Percentiles rank a stretch among this genome's conserved stretches.
Conservation (phyloP, 1,140 invertebrate genomes). For the Ceratina japonica region DNA sequence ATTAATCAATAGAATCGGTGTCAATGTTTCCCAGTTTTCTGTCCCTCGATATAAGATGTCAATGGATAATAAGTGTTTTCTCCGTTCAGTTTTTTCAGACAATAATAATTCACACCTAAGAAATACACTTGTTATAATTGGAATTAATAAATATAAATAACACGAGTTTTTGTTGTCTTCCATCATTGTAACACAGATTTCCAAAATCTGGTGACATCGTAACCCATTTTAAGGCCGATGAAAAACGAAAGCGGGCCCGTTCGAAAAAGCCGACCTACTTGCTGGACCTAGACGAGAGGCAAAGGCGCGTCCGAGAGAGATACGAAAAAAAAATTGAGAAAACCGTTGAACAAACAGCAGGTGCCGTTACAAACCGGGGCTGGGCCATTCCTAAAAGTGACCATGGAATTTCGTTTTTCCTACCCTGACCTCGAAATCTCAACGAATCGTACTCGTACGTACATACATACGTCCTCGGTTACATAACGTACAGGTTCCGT, state of each 20-base stretch:
- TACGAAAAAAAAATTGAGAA: neutral
- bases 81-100: no score
- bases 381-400: neutral
- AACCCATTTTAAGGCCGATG: neutral
- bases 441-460: neutral
- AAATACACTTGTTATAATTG: no score
- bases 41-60: no score
- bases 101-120: no score
- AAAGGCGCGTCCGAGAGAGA: neutral
- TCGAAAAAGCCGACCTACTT: constrained; percentile 24
- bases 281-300: neutral
- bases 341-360: neutral
- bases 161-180: no score
- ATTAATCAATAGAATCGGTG: no score
- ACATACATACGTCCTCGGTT: neutral
- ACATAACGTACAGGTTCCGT: no score
- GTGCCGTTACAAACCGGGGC: constrained; percentile 14
- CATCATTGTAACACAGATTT: no score
- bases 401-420: neutral
- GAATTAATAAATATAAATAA: no score
- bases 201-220: neutral
- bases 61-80: no score
- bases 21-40: no score
- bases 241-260: neutral
- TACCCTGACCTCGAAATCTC: neutral